Base-by-base conservation (phyloP, 2,113 vertebrate species). In the Copsychus sechellarum region DNA sequence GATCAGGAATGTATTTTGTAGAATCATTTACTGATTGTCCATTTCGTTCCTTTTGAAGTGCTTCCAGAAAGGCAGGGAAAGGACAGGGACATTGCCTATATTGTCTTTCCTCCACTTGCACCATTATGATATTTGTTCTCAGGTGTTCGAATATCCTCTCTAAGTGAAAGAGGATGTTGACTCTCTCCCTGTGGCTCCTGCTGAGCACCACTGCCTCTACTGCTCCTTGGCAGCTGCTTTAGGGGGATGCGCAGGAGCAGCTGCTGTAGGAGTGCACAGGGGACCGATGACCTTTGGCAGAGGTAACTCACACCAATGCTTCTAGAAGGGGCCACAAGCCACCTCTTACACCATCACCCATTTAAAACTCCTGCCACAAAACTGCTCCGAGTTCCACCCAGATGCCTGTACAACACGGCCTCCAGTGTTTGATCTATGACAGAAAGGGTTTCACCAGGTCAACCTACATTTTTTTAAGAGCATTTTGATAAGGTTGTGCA, bases 1-100 rank as follows among this genome's bases (percentile, higher is more conserved):
- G 78, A 86, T 83, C 76, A 83, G 56, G 70, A 90, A 93, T 56
- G 60, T 53, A 88, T 94, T 94, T 91, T 91, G 72, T 74, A 79
- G 79, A 88, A 92, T 92, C 79, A 92, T 70, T 90, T 88, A 51
- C 62, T 85, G 78, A 94, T 91, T 90, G 61, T 36, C 53, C 42
- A 67, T 90, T 95, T 86, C 26, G 78, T 90, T 95, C 74, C 64
- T 95, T 82, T 53, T 70, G 58, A 86, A 81, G 56, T 43, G 74
- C 78, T 93, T 85, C 71, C 86, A 92, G 92, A 88, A 90, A 90
- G 54, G 22, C 2, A 8, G 67, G 33, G 50, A 77, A 92, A 86
- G 88, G 58, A 88, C 82, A 62, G 74, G 76, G 50, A 79, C n/a
- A 13, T 83, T 86, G 92, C 67, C 51, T 54, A 20, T 54, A 67